Conservation (phyloP, 2,888 invertebrate species). For the Heteromyza rotundicornis region DNA sequence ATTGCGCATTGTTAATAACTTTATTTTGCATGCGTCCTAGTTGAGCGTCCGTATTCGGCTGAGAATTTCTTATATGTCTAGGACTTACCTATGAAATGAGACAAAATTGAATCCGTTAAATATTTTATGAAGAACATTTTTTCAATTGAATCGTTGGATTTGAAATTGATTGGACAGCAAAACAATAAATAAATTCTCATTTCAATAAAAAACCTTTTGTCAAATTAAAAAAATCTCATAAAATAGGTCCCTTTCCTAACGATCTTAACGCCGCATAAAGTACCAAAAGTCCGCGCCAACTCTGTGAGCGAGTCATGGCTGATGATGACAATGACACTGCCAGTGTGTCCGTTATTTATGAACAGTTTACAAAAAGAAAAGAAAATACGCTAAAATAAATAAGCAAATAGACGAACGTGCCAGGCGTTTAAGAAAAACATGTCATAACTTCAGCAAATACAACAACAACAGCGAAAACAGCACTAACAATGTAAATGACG, state of each 20-base stretch:
- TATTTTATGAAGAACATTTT: neutral
- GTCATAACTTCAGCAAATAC: conserved; percentile 16
- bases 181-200: too few species aligned
- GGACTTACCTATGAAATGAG: neutral
- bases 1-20: conserved; percentile 58
- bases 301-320: conserved; percentile 18
- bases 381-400: conserved; percentile 31
- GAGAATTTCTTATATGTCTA: neutral
- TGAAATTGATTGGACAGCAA: too few species aligned
- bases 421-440: conserved; percentile 18
- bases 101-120: neutral
- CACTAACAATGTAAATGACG: too few species aligned
- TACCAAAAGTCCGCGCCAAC: conserved; percentile 22
- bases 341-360: conserved; percentile 51
- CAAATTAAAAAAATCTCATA: too few species aligned
- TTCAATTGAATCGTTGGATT: neutral
- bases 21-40: conserved; percentile 32
- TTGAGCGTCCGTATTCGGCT: neutral
- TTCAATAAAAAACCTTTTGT: too few species aligned
- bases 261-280: neutral
- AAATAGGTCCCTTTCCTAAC: neutral
- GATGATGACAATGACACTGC: conserved; percentile 47
- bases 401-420: conserved; percentile 15
- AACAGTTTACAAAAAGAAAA: conserved; percentile 39
- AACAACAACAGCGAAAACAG: conserved; percentile 6